Evolutionary conservation across 2,888 invertebrate genomes (phyloP).

Genomic region (Cheiracanthium punctorium): DNA sequence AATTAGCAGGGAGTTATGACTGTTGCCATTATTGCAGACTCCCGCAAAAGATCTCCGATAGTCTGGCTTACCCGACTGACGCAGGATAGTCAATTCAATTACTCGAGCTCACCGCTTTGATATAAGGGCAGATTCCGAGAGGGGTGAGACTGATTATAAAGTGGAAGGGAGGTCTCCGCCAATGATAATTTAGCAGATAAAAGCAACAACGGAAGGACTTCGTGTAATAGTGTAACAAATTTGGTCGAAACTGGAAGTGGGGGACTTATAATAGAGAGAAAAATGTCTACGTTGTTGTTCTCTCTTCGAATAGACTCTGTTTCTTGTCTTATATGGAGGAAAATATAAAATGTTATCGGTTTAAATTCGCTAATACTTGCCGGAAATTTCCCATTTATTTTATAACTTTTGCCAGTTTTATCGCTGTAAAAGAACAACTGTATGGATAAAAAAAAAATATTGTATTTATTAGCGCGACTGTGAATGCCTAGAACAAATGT

Average conservation of each 20-base stretch:
- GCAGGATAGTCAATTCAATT: background rate
- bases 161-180: background rate
- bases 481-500: too few species aligned
- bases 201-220: background rate
- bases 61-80: background rate
- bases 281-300: too few species aligned
- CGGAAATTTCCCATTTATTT: too few species aligned
- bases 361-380: too few species aligned
- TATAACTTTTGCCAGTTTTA: too few species aligned
- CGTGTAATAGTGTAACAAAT: background rate
- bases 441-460: too few species aligned
- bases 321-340: too few species aligned
- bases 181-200: background rate
- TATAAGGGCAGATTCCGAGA: background rate
- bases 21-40: background rate
- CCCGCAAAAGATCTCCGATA: background rate
- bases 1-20: constrained; percentile 13
- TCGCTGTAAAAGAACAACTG: too few species aligned
- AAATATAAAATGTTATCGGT: too few species aligned
- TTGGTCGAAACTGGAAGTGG: background rate
- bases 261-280: too few species aligned
- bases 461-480: too few species aligned
- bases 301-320: too few species aligned
- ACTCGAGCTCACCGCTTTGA: background rate
- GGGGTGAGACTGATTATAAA: background rate